Evolutionary conservation across 2,113 vertebrate species (phyloP).

Genomic region (Anoura caudifer): DNA sequence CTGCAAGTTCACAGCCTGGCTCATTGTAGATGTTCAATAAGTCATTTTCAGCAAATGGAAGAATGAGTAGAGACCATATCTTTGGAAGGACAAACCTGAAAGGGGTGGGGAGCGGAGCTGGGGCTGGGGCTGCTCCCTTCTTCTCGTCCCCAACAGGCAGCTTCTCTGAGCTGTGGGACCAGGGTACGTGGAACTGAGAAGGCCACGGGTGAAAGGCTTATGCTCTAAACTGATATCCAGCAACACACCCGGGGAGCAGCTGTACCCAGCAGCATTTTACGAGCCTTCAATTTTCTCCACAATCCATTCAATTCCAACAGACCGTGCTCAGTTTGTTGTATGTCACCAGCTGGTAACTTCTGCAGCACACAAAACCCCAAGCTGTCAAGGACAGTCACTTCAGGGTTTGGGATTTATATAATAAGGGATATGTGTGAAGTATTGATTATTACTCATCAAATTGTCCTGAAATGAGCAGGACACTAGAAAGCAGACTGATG

Average conservation of each 20-base stretch:
- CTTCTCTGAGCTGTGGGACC: not conserved
- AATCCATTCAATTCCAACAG: not conserved
- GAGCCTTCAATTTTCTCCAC: not conserved
- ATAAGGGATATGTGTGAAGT: not conserved
- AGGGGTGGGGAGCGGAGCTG: not conserved
- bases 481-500: not conserved
- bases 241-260: not conserved
- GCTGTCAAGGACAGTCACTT: not conserved
- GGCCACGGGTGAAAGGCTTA: not conserved
- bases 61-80: not conserved
- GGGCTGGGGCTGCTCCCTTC: not conserved
- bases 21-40: not conserved
- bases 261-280: not conserved
- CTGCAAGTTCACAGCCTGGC: not conserved
- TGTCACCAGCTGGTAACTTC: not conserved
- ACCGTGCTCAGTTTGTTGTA: not conserved
- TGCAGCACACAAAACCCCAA: not conserved
- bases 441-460: not conserved
- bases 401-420: not conserved
- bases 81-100: slow-evolving; percentile 26
- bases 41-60: not conserved
- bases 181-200: not conserved
- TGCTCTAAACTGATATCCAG: not conserved
- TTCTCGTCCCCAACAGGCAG: not conserved
- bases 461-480: not conserved